Evolutionary conservation across 2,113 vertebrate species (phyloP).

Genomic region (Hemicordylus capensis): DNA sequence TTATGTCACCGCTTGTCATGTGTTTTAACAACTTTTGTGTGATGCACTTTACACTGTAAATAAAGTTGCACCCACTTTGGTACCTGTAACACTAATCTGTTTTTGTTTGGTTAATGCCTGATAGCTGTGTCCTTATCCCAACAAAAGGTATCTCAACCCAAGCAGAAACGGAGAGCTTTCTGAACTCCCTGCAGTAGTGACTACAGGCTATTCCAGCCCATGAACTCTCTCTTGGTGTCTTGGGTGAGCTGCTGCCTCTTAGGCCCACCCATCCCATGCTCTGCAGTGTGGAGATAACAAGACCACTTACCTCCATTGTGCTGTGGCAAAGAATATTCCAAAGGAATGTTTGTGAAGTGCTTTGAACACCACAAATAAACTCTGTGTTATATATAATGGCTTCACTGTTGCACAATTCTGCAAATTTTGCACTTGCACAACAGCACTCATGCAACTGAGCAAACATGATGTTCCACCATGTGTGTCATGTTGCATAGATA

Average conservation of each 20-base stretch:
- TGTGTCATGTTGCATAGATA: background rate
- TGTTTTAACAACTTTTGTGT: slow-evolving; percentile 43
- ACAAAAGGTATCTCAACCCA: background rate
- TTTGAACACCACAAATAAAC: background rate
- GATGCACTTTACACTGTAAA: slow-evolving; percentile 73
- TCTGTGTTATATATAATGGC: too few species aligned
- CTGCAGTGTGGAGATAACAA: background rate
- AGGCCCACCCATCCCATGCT: background rate
- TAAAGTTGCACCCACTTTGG: slow-evolving; percentile 64
- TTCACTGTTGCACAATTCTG: too few species aligned
- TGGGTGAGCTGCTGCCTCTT: too few species aligned
- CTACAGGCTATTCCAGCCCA: background rate
- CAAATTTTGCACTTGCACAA: too few species aligned
- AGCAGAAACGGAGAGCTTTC: background rate
- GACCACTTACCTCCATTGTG: background rate
- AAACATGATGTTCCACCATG: too few species aligned
- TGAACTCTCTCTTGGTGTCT: background rate
- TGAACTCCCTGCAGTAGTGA: too few species aligned
- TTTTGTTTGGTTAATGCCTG: background rate
- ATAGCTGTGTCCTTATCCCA: background rate
- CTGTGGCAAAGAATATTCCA: background rate
- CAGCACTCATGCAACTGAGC: too few species aligned
- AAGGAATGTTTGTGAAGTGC: background rate
- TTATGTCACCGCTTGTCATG: slow-evolving; percentile 54
- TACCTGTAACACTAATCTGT: slow-evolving; percentile 33